Evolutionary conservation across 2,888 invertebrate genomes (phyloP).

Genomic region (Sialis lutaria): DNA sequence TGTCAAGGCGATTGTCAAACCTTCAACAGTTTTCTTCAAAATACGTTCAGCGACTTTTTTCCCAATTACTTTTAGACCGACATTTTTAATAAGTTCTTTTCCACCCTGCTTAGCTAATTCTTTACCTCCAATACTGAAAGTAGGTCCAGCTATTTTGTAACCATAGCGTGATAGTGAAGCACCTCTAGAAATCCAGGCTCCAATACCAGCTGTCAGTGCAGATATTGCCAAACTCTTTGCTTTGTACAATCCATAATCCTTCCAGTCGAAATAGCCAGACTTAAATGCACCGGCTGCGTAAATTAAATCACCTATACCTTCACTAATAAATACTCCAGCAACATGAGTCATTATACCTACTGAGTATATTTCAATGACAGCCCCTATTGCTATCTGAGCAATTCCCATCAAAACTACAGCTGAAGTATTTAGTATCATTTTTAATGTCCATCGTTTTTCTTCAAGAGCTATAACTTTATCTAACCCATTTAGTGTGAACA

Average conservation of each 20-base stretch:
- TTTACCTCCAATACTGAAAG: conserved; percentile 3
- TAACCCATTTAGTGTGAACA: conserved; percentile 13
- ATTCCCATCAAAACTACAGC: conserved; percentile 10
- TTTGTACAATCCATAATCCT: conserved; percentile 10
- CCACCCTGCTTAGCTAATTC: conserved; percentile 5
- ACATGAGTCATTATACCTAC: conserved; percentile 11
- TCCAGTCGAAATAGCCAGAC: conserved; percentile 12
- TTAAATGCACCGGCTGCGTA: conserved; percentile 9
- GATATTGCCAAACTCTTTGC: conserved; percentile 8
- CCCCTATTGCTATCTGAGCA: conserved; percentile 12
- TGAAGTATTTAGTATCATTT: conserved; percentile 9
- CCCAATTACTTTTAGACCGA: conserved; percentile 2
- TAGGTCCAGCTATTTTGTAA: conserved; percentile 5
- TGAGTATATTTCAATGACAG: conserved; percentile 8
- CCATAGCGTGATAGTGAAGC: conserved; percentile 8
- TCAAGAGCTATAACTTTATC: conserved; percentile 10
- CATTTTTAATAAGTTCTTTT: conserved; percentile 4
- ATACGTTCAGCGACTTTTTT: conserved; percentile 7
- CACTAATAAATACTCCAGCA: conserved; percentile 10
- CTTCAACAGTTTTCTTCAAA: conserved; percentile 7
- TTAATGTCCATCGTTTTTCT: conserved; percentile 12
- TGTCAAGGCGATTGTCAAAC: conserved; percentile 6
- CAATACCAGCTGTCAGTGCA: conserved; percentile 5
- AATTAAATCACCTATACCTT: conserved; percentile 14
- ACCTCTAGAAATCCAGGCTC: conserved; percentile 5